Evolutionary conservation across 2,113 vertebrate genomes (phyloP), one percentile per base, ranked within the genome.

Genomic region (Anthoscopus minutus): DNA sequence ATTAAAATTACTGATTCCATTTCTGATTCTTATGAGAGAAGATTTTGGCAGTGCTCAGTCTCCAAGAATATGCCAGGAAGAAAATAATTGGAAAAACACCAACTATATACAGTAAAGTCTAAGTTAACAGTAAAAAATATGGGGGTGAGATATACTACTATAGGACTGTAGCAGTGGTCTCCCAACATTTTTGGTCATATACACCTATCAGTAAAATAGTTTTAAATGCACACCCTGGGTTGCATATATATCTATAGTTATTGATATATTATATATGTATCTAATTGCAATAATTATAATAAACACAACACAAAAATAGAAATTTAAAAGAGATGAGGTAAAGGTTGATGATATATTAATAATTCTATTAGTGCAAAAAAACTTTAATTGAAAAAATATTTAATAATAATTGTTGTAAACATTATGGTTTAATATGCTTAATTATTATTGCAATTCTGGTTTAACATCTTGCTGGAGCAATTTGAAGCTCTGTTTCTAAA

Each of bases 181-280:
- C 44, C 28, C 60, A 70, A 51, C 2, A 24, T 30, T 47, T 81
- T 66, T 57, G 4, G 11, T 73, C 13, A 8, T 40, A 33, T 5
- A 8, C 0, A 1, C 1, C 4, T 21, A 42, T 9, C 7, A 47
- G 17, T 30, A n/a, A 30, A 81, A 67, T 37, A 16, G 21, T 40
- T 60, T 45, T 66, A 53, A 80, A 14, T 5, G 7, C 1, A 2
- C 2, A 30, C 2, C 1, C 4, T 15, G 23, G 2, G 9, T 15
- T 51, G 6, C 4, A 7, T n/a, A n/a, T n/a, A n/a, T n/a, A n/a
- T n/a, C n/a, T n/a, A n/a, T n/a, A n/a, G n/a, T 22, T 64, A 38
- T 78, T 72, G 37, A 17, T 77, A 15, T 35, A 44, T 69, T 60
- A 11, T 18, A 48, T 2, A 4, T 18, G 5, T 37, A 7, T 56